Conservation (phyloP, 2,888 invertebrate genomes). For the Nesidiocoris tenuis region DNA sequence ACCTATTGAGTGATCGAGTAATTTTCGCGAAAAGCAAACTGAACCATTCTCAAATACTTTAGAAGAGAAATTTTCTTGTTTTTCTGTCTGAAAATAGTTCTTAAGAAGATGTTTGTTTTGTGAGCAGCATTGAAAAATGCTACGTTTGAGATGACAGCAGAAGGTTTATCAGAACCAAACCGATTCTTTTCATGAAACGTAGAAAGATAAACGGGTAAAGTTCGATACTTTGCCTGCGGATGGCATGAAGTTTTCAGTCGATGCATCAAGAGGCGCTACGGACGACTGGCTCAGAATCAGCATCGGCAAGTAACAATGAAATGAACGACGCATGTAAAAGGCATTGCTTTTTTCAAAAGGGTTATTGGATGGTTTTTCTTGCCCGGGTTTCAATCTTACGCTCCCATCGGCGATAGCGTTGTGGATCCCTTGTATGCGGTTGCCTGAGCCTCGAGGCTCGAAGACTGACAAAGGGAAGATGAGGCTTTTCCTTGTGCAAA, state of each 20-base stretch:
- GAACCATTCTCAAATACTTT: no score
- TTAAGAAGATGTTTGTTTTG: no score
- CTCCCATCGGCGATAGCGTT: not conserved
- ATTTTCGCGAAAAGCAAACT: no score
- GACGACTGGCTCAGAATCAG: not conserved
- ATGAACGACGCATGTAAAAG: not conserved
- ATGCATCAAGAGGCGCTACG: not conserved
- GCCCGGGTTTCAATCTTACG: constrained; percentile 6
- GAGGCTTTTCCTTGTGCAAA: constrained; percentile 7
- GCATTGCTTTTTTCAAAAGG: not conserved
- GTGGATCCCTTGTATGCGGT: not conserved
- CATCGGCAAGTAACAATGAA: not conserved
- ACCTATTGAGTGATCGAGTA: no score
- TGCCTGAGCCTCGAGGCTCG: constrained; percentile 4
- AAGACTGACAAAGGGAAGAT: constrained; percentile 6
- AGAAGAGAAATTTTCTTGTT: no score
- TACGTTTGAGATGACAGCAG: no score
- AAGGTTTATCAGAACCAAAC: no score
- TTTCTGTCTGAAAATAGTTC: no score
- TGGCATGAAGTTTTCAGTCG: not conserved
- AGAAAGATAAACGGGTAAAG: no score
- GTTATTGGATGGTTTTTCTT: constrained; percentile 10
- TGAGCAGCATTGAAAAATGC: no score
- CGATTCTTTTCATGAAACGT: no score
- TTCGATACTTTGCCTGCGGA: no score